Evolutionary conservation across 1,140 invertebrate species (phyloP).

Genomic region (Halesus radiatus): DNA sequence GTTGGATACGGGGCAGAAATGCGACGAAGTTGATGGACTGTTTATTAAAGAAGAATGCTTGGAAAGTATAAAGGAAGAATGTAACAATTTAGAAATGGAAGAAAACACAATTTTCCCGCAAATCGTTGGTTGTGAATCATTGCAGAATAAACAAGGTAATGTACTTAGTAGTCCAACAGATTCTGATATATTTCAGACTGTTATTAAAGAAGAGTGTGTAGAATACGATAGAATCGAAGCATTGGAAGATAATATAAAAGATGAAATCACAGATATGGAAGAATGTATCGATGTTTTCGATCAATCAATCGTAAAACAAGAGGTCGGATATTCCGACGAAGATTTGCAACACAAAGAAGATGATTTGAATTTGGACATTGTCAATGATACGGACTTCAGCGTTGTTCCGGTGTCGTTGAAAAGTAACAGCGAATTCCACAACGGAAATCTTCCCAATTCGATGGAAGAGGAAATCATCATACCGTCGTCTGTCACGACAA

Average conservation of each 20-base stretch:
- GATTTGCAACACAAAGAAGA: not conserved
- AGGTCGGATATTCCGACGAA: not conserved
- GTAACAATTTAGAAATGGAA: not conserved
- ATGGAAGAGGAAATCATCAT: constrained; percentile 37
- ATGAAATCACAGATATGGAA: not conserved
- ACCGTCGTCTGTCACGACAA: not conserved
- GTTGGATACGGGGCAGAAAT: constrained; percentile 3
- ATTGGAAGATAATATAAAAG: not conserved
- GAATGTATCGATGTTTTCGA: not conserved
- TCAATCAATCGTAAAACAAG: constrained; percentile 2
- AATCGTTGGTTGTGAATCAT: not conserved
- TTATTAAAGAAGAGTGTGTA: not conserved
- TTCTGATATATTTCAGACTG: not conserved
- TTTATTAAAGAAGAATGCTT: constrained; percentile 9
- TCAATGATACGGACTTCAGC: not conserved
- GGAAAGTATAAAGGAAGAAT: not conserved
- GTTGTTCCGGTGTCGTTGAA: constrained; percentile 38
- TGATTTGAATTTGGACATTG: not conserved
- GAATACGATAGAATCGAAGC: not conserved
- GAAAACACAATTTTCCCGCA: not conserved
- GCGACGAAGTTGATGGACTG: not conserved
- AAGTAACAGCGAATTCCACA: constrained; percentile 39
- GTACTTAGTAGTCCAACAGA: too few species aligned
- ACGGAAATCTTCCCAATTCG: not conserved
- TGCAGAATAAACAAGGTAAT: too few species aligned